A percentile compares a stretch with the other conserved stretches of the same genome.
phyloP scores from a whole-genome alignment of 2,113 vertebrate species.

The Agelaius tricolor region DNA sequence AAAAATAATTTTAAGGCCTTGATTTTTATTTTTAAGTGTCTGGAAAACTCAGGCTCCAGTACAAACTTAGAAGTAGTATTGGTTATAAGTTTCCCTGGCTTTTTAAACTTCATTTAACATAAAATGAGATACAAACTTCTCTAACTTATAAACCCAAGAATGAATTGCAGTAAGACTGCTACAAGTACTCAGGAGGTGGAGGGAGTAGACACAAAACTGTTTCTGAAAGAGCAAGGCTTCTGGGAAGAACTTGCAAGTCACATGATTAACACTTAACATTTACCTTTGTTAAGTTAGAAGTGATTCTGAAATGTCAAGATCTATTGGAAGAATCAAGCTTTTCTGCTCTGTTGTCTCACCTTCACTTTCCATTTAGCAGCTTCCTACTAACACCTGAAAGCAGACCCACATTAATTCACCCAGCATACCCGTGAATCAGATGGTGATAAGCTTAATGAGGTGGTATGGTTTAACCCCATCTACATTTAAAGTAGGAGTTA shows the following conservation, averaged over 20 bases:
- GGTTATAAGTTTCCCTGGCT: neutral
- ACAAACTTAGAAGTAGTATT: neutral
- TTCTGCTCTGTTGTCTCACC: neutral
- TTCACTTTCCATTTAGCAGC: neutral
- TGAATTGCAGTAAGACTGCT: neutral
- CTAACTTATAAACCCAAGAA: neutral
- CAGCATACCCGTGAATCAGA: neutral
- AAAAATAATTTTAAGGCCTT: neutral
- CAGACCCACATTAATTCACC: neutral
- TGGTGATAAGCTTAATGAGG: neutral
- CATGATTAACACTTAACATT: neutral
- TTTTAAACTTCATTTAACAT: neutral
- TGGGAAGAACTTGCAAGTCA: neutral
- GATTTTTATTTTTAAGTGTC: neutral
- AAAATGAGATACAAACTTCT: neutral
- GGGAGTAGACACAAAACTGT: neutral
- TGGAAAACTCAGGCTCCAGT: neutral
- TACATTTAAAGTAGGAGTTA: neutral
- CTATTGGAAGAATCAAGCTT: neutral
- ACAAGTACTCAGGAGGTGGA: neutral
- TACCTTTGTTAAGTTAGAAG: neutral
- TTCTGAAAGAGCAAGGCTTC: neutral
- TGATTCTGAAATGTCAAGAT: neutral
- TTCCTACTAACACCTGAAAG: neutral
- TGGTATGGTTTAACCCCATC: neutral